These are phyloP conservation scores for Diuraphis noxia DNA, from an alignment of 1,140 invertebrate genomes.

Conservation along the genomic window DNA sequence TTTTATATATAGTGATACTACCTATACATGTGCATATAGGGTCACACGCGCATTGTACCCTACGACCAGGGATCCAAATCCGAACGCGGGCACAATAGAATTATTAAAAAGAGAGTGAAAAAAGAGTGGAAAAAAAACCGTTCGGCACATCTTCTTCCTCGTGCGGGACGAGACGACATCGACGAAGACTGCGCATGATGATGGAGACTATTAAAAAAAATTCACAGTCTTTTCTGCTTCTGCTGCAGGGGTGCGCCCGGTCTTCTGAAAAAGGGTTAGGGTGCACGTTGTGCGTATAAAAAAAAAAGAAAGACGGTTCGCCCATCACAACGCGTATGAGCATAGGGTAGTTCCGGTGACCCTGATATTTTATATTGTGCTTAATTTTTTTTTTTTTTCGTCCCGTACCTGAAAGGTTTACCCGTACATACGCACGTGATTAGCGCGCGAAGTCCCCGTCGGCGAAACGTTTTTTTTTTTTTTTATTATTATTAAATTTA, in stretches of 20 bases:
- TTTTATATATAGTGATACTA: background rate
- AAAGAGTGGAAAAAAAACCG: constrained; percentile 25
- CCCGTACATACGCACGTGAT: constrained; percentile 10
- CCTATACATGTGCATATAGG: background rate
- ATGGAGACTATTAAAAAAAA: background rate
- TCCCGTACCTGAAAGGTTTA: constrained; percentile 16
- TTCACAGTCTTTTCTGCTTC: background rate
- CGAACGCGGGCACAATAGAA: background rate
- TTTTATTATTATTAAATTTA: too few species aligned
- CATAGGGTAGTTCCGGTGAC: constrained; percentile 20
- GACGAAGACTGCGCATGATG: background rate
- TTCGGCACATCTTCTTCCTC: constrained; percentile 13
- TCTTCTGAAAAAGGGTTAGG: constrained; percentile 35
- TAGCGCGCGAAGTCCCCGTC: constrained; percentile 32
- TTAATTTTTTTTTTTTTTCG: background rate
- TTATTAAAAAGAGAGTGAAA: background rate
- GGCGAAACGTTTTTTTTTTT: constrained; percentile 50
- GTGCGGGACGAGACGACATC: background rate
- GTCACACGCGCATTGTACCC: background rate
- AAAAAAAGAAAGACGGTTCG: constrained; percentile 35
- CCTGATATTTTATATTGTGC: background rate
- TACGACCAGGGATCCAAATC: background rate
- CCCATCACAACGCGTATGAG: background rate
- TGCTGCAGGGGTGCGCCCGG: background rate
- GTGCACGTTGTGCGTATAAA: background rate